A percentile compares a stretch with the other conserved stretches of the same genome.
Evolutionary conservation across 1,140 invertebrate species (phyloP).

Genomic region (Dryas iulia): DNA sequence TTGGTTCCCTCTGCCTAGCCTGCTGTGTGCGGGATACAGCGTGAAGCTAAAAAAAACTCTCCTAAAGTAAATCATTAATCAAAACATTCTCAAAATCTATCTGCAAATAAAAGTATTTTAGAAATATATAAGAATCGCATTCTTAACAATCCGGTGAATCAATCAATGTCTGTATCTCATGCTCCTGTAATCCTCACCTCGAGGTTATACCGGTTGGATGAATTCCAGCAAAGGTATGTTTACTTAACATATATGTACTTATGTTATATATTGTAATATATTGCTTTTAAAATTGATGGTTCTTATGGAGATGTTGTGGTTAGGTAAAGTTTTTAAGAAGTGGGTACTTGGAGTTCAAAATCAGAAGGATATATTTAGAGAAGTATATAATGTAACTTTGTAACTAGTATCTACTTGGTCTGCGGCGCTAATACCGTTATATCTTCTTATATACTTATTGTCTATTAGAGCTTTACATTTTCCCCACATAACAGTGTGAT

Average conservation of each 20-base stretch:
- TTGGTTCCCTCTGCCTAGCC: too few relatives aligned
- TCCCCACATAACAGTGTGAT: too few relatives aligned
- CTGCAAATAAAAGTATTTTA: background rate
- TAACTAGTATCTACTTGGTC: too few relatives aligned
- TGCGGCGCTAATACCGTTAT: too few relatives aligned
- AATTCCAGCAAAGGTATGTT: conserved; percentile 3
- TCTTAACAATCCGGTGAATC: conserved; percentile 41
- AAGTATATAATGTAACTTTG: too few relatives aligned
- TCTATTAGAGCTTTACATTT: too few relatives aligned
- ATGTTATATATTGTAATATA: background rate
- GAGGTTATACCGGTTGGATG: background rate
- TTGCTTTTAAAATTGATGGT: background rate
- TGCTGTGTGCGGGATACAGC: too few relatives aligned
- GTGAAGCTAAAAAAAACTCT: background rate
- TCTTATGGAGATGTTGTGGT: too few relatives aligned
- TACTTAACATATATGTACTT: background rate
- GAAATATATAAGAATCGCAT: conserved; percentile 3
- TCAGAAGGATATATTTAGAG: too few relatives aligned
- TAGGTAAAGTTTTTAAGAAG: too few relatives aligned
- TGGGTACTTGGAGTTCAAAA: too few relatives aligned
- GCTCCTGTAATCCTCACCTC: conserved; percentile 22
- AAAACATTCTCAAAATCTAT: background rate
- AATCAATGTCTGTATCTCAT: conserved; percentile 50
- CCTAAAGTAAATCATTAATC: background rate
- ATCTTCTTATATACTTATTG: too few relatives aligned